phyloP scores from a whole-genome alignment of 2,888 invertebrate genomes.

The Dynastes hyllus region DNA sequence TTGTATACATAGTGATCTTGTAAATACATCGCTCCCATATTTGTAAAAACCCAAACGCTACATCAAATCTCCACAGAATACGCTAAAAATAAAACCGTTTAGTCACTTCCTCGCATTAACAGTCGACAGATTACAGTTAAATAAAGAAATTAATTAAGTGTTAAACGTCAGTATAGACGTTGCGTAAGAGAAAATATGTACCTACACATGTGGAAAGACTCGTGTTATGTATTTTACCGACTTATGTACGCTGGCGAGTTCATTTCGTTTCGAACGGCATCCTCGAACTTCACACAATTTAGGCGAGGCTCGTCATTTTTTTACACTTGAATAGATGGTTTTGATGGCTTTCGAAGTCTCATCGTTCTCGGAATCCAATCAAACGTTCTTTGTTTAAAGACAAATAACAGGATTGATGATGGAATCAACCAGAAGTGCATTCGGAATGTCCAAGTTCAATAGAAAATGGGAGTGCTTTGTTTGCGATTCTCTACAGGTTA shows the following conservation, averaged over 20 bases:
- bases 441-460: conserved; percentile 12
- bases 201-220: conserved; percentile 14
- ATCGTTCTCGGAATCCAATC: conserved; percentile 17
- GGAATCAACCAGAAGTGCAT: background rate
- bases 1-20: too few relatives aligned
- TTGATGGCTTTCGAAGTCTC: conserved; percentile 9
- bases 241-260: conserved; percentile 4
- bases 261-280: conserved; percentile 4
- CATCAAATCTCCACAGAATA: background rate
- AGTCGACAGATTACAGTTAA: conserved; percentile 16
- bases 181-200: conserved; percentile 18
- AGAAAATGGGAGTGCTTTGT: conserved; percentile 26
- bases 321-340: conserved; percentile 8
- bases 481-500: conserved; percentile 10
- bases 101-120: conserved; percentile 35
- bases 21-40: too few relatives aligned
- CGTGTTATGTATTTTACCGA: conserved; percentile 25
- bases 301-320: background rate
- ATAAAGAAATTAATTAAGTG: conserved; percentile 41
- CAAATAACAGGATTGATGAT: conserved; percentile 33
- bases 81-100: conserved; percentile 32
- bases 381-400: conserved; percentile 21
- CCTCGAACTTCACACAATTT: conserved; percentile 20
- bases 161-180: conserved; percentile 28
- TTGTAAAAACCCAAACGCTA: background rate